Percentiles rank a stretch among this genome's conserved stretches.
phyloP scores from a whole-genome alignment of 2,888 invertebrate species.

The Teinopalpus imperialis region DNA sequence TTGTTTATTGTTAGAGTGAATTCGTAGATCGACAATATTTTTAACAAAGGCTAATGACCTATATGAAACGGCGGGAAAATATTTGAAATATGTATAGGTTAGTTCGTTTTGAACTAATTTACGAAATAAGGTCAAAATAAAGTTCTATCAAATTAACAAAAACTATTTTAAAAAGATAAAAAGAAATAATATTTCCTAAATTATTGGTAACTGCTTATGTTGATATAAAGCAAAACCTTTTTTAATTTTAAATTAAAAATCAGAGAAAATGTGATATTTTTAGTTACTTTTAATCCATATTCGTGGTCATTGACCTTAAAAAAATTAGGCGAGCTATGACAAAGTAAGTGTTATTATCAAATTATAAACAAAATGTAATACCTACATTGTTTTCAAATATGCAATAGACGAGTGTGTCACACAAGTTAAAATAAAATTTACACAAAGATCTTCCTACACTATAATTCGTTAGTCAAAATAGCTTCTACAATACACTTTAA shows the following conservation, averaged over 20 bases:
- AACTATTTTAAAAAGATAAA: no score
- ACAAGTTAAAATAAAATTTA: neutral
- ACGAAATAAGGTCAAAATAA: no score
- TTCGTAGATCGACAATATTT: neutral
- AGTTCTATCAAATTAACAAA: no score
- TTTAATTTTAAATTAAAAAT: no score
- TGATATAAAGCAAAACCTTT: no score
- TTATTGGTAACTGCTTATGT: no score
- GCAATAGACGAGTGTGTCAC: neutral
- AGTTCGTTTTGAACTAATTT: no score
- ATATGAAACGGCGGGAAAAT: neutral
- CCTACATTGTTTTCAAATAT: neutral
- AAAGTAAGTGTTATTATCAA: neutral
- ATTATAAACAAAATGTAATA: no score
- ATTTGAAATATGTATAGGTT: neutral
- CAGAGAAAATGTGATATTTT: no score
- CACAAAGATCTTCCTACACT: neutral
- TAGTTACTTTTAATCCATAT: no score
- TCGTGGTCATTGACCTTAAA: neutral
- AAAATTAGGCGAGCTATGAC: neutral
- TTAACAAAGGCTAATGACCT: conserved; percentile 3
- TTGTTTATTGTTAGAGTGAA: neutral
- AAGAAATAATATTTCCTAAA: no score
- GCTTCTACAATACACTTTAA: neutral
- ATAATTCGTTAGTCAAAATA: conserved; percentile 6